phyloP scores from a whole-genome alignment of 2,888 invertebrate species.

The Cyaniris semiargus region DNA sequence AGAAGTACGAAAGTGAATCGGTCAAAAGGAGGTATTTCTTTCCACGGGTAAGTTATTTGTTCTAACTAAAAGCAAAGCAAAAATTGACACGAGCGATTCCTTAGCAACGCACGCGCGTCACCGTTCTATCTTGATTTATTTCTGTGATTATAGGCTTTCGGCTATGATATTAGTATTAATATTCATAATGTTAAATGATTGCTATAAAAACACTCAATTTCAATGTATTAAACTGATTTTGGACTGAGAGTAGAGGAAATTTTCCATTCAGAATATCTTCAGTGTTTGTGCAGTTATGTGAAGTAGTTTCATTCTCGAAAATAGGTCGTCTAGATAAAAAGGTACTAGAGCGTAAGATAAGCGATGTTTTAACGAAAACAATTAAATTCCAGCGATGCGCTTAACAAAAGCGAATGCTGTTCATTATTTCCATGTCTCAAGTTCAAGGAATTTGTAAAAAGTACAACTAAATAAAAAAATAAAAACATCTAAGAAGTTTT shows the following conservation, averaged over 20 bases:
- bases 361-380: background rate
- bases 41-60: no score
- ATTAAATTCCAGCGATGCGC: constrained; percentile 17
- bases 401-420: constrained; percentile 23
- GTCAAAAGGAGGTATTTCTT: no score
- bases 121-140: no score
- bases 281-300: constrained; percentile 6
- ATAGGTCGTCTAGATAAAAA: constrained; percentile 1
- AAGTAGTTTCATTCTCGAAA: background rate
- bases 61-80: no score
- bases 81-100: no score
- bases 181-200: no score
- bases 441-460: background rate
- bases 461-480: background rate
- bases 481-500: background rate
- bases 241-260: background rate
- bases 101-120: no score
- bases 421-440: constrained; percentile 25
- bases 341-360: constrained; percentile 2
- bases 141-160: background rate
- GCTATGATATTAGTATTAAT: background rate
- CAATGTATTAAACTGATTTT: background rate
- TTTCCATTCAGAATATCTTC: background rate
- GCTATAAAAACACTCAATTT: background rate
- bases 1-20: no score